Conservation (phyloP, 1,140 invertebrate species). For the Eurosta solidaginis region DNA sequence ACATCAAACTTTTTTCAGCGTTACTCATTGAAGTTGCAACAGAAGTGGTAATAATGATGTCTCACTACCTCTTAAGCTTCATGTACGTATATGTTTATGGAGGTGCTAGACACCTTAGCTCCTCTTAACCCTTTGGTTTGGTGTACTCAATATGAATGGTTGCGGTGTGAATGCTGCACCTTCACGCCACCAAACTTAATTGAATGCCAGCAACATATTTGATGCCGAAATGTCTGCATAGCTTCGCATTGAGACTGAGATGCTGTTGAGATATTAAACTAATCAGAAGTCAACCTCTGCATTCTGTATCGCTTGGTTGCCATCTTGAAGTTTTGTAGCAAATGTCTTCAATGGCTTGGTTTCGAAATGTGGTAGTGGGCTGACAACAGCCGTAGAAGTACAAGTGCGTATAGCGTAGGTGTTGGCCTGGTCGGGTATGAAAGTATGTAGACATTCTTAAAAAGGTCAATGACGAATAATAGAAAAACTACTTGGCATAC, state of each 20-base stretch:
- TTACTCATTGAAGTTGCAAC: not conserved
- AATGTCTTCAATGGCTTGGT: not conserved
- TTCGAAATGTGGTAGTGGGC: not conserved
- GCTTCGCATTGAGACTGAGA: no score
- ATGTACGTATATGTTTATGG: not conserved
- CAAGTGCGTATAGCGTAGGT: no score
- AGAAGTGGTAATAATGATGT: conserved; percentile 24
- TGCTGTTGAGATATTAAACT: conserved; percentile 12
- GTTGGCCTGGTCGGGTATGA: no score
- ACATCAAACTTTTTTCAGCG: not conserved
- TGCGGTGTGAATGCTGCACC: not conserved
- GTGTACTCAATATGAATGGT: not conserved
- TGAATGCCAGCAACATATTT: not conserved
- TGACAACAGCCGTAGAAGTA: no score
- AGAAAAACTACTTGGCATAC: not conserved
- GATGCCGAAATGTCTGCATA: not conserved
- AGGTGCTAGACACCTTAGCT: not conserved
- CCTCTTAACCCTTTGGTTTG: not conserved
- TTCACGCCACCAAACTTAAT: not conserved
- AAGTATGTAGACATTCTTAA: not conserved
- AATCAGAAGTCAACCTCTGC: not conserved
- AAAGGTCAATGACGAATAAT: not conserved
- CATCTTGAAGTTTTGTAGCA: not conserved
- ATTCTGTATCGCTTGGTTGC: conserved; percentile 10
- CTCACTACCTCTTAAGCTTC: not conserved